Base-by-base conservation (phyloP, 2,888 invertebrate genomes). In the Sinotaia quadrata region DNA sequence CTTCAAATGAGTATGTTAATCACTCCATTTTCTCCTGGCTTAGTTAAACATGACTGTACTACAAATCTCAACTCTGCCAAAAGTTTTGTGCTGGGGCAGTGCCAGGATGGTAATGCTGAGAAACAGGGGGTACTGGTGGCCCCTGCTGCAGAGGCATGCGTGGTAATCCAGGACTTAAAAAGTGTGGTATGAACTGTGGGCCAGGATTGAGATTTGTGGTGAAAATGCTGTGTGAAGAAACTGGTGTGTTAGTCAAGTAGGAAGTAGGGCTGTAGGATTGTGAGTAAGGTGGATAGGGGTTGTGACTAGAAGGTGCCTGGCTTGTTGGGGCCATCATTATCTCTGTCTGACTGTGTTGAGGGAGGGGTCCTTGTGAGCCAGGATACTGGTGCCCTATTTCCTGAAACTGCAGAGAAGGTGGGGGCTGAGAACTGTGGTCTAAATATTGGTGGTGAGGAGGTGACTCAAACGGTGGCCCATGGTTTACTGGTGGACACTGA, bases 71-170 rank as follows among this genome's bases (percentile, higher is more conserved):
- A 33, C 21, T 54, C 29, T 63, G 63, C 65, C 65, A 66, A 54
- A 58, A 36, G 52, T 67, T 49, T 62, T 68, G 34, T 57, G 36
- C 36, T 57, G 44, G 29, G 61, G 70, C 47, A 61, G 67, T 33
- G 37, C 69, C 51, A 7, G 52, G 65, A 27, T 73, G 73, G 24
- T 71, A 73, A 51, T 67, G 67, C 36, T 51, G 51, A 10, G 60
- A 47, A 24, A 47, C 12, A 31, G 73, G 34, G 36, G 67, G 47
- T n/a, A 68, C 29, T 3, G 61, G 70, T 21, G 68, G 68, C 3
- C 65, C 70, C 24, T 65, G 69, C 27, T 71, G 72, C 5, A 58
- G 60, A 36, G 66, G 72, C 4, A 41, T 60, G 12, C 58, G 54
- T 49, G 63, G 18, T 51, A 44, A 68, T 7, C 36, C 52, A 10